Base-by-base conservation (phyloP, 2,113 vertebrate genomes). In the Dipodomys stephensi region DNA sequence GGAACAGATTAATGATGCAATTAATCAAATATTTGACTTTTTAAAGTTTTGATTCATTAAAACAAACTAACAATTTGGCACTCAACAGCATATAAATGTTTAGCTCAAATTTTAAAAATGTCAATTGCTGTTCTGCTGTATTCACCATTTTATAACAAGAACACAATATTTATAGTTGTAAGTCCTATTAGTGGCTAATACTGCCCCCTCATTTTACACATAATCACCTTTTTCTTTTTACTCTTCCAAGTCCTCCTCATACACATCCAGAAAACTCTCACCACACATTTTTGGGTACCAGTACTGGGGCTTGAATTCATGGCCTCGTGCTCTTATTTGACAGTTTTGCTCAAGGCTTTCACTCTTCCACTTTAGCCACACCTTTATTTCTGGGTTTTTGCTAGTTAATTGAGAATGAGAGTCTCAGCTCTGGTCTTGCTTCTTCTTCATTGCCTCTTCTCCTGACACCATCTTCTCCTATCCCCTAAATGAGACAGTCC, bases 11-110 rank as follows among this genome's bases (percentile, higher is more conserved):
- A 98, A 98, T 97, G 93, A 96, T 95, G 95, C 94, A 98, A 98
- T 97, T 98, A 98, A 98, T 97, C 96, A 98, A 98, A 97, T 97
- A 98, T 97, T 97, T 98, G 97, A 78, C 65, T 88, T 96, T 81
- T 96, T 94, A 96, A 97, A 94, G 82, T 98, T 98, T 98, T 91
- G 96, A 97, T 98, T 97, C 95, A 98, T 98, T 98, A 96, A 96
- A 97, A 93, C 93, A 98, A 98, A 98, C 97, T 97, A 98, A 97
- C 96, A 96, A 95, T 98, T 98, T 97, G 96, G 96, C 95, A 98
- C 96, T 97, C 97, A 95, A 98, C 98, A 97, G 89, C 96, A 96
- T 95, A 62, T 78, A 92, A 53, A 67, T 91, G 85, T 96, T 81
- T 93, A 79, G 65, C 91, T 62, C 77, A 73, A 77, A 22, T 92